Evolutionary conservation across 2,797 vertebrate genomes (phyloP).

Genomic region (Anguilla obscura): DNA sequence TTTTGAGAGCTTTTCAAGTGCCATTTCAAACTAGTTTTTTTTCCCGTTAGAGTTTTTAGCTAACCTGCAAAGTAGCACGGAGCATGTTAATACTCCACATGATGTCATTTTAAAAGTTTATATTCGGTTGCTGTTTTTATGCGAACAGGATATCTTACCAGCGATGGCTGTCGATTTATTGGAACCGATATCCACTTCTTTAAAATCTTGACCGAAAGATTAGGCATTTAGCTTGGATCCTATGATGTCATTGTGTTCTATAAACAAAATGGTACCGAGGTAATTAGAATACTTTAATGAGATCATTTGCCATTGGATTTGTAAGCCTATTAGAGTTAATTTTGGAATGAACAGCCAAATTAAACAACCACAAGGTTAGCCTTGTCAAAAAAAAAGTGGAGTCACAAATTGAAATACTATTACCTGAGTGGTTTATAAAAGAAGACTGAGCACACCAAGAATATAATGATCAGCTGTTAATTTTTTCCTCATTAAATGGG

Average conservation of each 20-base stretch:
- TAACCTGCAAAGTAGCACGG: background rate
- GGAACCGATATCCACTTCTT: background rate
- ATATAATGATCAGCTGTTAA: background rate
- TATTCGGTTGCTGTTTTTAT: background rate
- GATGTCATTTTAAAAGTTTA: background rate
- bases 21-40: background rate
- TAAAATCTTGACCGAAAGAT: background rate
- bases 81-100: background rate
- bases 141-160: background rate
- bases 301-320: background rate
- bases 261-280: background rate
- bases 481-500: background rate
- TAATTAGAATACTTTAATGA: background rate
- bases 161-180: background rate
- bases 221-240: background rate
- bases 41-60: background rate
- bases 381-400: background rate
- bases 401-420: background rate
- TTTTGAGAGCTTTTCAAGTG: constrained; percentile 13
- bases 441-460: background rate
- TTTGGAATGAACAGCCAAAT: background rate
- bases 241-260: background rate
- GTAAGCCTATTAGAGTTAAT: background rate
- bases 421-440: background rate
- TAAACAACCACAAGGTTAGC: background rate